A percentile compares a stretch with the other conserved stretches of the same genome.
These are phyloP conservation scores for Xestobium rufovillosum DNA, from an alignment of 2,888 invertebrate species.

Conservation along the genomic window DNA sequence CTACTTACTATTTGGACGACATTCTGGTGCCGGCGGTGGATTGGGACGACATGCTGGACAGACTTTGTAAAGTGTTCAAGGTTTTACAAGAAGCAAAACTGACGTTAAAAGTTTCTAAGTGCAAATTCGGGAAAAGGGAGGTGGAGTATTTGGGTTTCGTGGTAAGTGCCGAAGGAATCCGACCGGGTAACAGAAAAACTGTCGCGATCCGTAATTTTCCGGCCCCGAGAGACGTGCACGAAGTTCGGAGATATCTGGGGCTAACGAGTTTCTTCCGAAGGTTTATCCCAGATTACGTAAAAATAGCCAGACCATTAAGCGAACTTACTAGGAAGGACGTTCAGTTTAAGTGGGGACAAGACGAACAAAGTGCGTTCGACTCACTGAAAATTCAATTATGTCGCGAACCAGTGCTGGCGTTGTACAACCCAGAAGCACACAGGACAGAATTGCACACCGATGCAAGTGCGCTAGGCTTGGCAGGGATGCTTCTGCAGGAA, in stretches of 20 bases:
- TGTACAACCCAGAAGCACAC: not conserved
- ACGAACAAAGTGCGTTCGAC: not conserved
- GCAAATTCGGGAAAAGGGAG: not conserved
- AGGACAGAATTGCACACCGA: not conserved
- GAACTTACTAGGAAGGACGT: not conserved
- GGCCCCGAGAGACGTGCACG: not conserved
- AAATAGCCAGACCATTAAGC: not conserved
- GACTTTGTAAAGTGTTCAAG: not conserved
- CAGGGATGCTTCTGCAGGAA: not conserved
- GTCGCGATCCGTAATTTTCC: not conserved
- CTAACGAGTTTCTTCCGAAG: not conserved
- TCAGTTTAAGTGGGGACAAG: not conserved
- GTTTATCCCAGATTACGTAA: not conserved
- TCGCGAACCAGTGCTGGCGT: not conserved
- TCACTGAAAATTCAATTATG: not conserved
- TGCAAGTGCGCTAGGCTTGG: not conserved
- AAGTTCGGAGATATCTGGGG: not conserved
- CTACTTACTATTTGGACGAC: no score
- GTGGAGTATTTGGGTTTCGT: not conserved
- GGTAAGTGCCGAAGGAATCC: not conserved
- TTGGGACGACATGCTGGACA: not conserved
- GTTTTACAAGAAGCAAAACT: not conserved
- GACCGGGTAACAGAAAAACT: not conserved
- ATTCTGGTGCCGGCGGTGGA: not conserved
- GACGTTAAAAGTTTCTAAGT: not conserved